Conservation (phyloP, 2,888 invertebrate genomes). For the Drosophila prolongata region DNA sequence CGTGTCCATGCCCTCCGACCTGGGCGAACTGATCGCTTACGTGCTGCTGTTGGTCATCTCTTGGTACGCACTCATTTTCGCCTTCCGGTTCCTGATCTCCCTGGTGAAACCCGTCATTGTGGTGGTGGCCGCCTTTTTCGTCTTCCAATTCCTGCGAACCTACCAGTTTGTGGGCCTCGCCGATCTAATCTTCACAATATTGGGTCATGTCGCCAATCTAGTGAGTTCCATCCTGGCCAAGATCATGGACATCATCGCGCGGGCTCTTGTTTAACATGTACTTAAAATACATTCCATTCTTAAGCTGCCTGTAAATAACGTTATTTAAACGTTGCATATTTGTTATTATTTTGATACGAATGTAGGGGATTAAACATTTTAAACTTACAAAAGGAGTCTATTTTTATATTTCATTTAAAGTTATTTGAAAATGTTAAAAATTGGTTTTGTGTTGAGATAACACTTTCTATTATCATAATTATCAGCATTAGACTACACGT, state of each 20-base stretch:
- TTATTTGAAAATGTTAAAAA: too few relatives aligned
- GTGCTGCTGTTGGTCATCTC: conserved; percentile 64
- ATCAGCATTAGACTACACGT: too few relatives aligned
- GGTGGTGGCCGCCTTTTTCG: conserved; percentile 52
- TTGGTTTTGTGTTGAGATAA: too few relatives aligned
- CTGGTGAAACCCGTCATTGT: conserved; percentile 74
- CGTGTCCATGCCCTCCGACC: conserved; percentile 53
- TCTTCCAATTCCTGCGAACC: conserved; percentile 35
- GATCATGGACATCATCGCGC: not conserved
- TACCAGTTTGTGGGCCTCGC: conserved; percentile 17
- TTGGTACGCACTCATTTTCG: conserved; percentile 70
- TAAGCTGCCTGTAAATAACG: not conserved
- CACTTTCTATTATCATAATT: too few relatives aligned
- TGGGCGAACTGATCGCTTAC: conserved; percentile 65
- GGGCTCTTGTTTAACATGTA: not conserved
- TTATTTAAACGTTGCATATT: not conserved
- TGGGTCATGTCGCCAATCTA: conserved; percentile 2
- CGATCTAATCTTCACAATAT: conserved; percentile 3
- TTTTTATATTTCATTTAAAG: too few relatives aligned
- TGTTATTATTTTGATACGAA: not conserved
- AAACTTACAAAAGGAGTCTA: too few relatives aligned
- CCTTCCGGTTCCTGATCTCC: conserved; percentile 62
- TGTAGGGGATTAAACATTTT: too few relatives aligned
- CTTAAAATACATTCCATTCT: not conserved
- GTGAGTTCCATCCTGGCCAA: not conserved